A percentile compares a stretch with the other conserved stretches of the same genome.
Conservation (phyloP, 2,888 invertebrate genomes). For the Thumatha senex region DNA sequence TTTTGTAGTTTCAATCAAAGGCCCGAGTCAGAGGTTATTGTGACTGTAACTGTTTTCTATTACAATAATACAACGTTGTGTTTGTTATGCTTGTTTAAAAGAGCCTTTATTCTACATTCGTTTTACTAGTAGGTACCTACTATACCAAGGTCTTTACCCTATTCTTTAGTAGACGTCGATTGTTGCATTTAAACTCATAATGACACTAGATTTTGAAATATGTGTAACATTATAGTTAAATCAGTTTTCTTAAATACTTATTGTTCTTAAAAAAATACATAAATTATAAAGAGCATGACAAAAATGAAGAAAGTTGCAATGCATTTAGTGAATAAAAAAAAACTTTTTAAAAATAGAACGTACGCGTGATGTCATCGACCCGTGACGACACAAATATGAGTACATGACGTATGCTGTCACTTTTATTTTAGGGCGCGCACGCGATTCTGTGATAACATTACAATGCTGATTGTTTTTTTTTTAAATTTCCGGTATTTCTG, state of each 20-base stretch:
- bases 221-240: too few species aligned
- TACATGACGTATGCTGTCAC: conserved; percentile 63
- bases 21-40: conserved; percentile 3
- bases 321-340: background rate
- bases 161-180: background rate
- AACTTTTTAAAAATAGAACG: conserved; percentile 30
- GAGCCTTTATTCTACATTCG: background rate
- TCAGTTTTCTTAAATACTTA: too few species aligned
- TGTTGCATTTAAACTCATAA: conserved; percentile 11
- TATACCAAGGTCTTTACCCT: background rate
- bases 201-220: conserved; percentile 11
- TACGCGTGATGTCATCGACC: conserved; percentile 55
- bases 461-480: background rate
- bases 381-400: conserved; percentile 45
- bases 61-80: background rate
- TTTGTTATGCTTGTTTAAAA: background rate
- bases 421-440: conserved; percentile 67
- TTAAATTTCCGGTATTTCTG: background rate
- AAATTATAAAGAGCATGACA: background rate
- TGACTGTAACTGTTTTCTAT: conserved; percentile 5
- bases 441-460: conserved; percentile 33
- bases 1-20: conserved; percentile 1
- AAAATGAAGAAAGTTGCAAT: background rate
- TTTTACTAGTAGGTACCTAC: background rate
- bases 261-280: background rate